Base-by-base conservation (phyloP, 2,888 invertebrate genomes). In the Stenchaetothrips biformis region DNA sequence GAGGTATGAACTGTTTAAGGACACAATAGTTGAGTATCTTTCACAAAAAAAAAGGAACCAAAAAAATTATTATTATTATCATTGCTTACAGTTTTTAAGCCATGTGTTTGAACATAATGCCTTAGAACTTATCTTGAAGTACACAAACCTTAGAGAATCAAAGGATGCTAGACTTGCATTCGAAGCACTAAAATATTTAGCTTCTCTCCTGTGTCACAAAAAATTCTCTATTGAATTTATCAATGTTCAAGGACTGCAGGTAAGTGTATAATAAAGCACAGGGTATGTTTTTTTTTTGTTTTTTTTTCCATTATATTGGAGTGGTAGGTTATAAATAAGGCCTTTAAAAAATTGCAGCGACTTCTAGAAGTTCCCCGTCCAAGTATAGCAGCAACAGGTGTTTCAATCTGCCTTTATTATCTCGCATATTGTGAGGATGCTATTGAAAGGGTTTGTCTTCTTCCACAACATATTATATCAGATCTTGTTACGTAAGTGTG, bases 161-260 rank as follows among this genome's bases (percentile, higher is more conserved):
- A 92, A 92, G 80, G 97, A 99, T 88, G 95, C 97, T 1, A 89
- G 98, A 49, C 89, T 99, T 18, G 97, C 98, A 0, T 99, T 99
- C 88, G 99, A 99, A 86, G 97, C 98, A 0, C 90, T 99, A 7
- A 96, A 97, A 89, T 99, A 98, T 87, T 89, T 99, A 27, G 95
- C 98, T 0, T 95, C 98, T 0, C 87, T 99, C 82, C 90, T 99
- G 18, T 98, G 98, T 86, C 99, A 99, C 87, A 99, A 99, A 88
- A 98, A 98, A 87, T 98, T 99, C 89, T 96, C 97, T 0, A 92
- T 98, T 49, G 98, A 99, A 86, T 99, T 99, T 87, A 93, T 99
- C 79, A 92, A 94, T 81, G 92, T 92, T 86, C 94, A 94, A 48
- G 99, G 98, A 0, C 87, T 99, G 78, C 93, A 93, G 89, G 92